These are phyloP conservation scores for Eciton burchellii DNA, from an alignment of 1,140 invertebrate species.

Conservation along the genomic window DNA sequence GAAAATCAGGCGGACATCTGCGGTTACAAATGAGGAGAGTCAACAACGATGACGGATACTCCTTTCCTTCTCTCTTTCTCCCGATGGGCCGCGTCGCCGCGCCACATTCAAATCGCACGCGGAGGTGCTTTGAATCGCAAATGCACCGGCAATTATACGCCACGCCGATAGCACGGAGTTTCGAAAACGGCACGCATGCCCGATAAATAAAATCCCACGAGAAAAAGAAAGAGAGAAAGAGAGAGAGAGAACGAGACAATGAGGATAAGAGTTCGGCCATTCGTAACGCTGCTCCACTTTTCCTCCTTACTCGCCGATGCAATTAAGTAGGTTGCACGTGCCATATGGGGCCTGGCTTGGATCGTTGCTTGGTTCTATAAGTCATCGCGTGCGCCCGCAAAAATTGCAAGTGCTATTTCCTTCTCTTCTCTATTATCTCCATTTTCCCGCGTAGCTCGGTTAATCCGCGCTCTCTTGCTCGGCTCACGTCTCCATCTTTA, in stretches of 20 bases:
- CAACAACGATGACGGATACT: too few species aligned
- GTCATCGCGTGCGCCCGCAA: slow-evolving; percentile 55
- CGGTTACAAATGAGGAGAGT: slow-evolving; percentile 29
- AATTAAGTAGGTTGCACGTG: slow-evolving; percentile 75
- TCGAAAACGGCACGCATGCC: slow-evolving; percentile 27
- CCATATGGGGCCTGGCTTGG: slow-evolving; percentile 54
- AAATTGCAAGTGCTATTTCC: slow-evolving; percentile 58
- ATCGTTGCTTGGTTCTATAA: slow-evolving; percentile 62
- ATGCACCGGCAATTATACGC: slow-evolving; percentile 21
- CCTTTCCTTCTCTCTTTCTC: neutral
- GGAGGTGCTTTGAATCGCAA: slow-evolving; percentile 34
- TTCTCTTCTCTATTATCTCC: slow-evolving; percentile 43
- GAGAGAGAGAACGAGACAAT: slow-evolving; percentile 71
- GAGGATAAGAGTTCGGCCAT: slow-evolving; percentile 74
- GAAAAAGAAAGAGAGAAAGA: slow-evolving; percentile 66
- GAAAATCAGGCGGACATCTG: neutral
- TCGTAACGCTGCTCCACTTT: slow-evolving; percentile 74
- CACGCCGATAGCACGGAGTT: neutral
- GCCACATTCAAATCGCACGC: slow-evolving; percentile 31
- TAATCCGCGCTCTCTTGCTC: slow-evolving; percentile 8
- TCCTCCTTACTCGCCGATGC: slow-evolving; percentile 67
- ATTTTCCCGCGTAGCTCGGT: neutral
- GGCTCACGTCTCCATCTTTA: neutral
- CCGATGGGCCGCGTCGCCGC: neutral
- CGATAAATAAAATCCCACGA: slow-evolving; percentile 66